Evolutionary conservation across 1,140 invertebrate species (phyloP), one percentile per base, ranked within the genome.

Genomic region (Neuroterus valhalla): DNA sequence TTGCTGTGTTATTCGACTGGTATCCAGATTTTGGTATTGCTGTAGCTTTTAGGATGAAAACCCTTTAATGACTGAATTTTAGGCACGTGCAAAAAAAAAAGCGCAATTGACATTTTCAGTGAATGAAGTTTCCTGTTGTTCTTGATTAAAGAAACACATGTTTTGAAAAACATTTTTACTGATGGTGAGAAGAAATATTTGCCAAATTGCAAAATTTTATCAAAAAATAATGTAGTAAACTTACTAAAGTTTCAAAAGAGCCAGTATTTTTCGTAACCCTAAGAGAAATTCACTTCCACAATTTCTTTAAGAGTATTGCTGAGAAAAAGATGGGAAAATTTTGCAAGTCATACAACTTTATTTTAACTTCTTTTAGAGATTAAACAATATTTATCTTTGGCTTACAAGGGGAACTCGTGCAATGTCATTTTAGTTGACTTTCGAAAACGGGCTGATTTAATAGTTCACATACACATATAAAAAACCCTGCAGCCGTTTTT

Each of bases 1-100:
- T 76, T 78, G 70, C 79, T 80, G 78, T 70, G 82, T 84, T 84
- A 55, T 55, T 55, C 52, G 55, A 62, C 55, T 62, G 31, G 31
- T 31, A 62, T 62, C 23, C 55, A 62, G 55, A 62, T 62, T 62
- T 55, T 62, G 31, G 55, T 62, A 62, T 62, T 26, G 55, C 55
- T 62, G 55, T 62, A 62, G 55, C 23, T 62, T 62, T 62, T 62
- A 31, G 21, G 55, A 26, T 31, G 15, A 31, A 31, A 62, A 12
- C 55, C 31, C 23, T 62, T 62, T 62, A 62, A 62, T 62, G 55
- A 62, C 23, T 62, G 23, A 62, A 62, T 62, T 62, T 31, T 31
- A 62, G 23, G 26, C 23, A 55, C 21, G 14, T 55, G 52, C 31
- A 55, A 23, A 55, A 55, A 55, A 55, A 26, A 55, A 23, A 21